Conservation (phyloP, 2,888 invertebrate species). For the Odiellus spinosus region DNA sequence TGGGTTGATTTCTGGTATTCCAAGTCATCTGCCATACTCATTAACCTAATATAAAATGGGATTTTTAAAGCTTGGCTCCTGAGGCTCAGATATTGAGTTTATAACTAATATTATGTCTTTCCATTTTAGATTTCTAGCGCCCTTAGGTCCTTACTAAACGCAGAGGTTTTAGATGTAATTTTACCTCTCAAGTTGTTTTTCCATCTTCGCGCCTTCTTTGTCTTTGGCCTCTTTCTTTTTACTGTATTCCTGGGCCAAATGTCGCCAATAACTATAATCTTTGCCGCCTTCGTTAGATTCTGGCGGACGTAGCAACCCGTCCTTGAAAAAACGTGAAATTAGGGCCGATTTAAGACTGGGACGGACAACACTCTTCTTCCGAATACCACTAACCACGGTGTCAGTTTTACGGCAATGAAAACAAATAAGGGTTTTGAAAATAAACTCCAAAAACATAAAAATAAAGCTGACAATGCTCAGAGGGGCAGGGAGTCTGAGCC, state of each 20-base stretch:
- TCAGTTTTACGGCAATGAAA: too few species aligned
- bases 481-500: conserved; percentile 28
- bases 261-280: conserved; percentile 21
- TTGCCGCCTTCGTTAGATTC: conserved; percentile 4
- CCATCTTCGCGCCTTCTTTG: conserved; percentile 10
- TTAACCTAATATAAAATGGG: conserved; percentile 9
- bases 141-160: not conserved
- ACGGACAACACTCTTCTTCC: not conserved
- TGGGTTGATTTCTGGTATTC: conserved; percentile 24
- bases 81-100: too few species aligned
- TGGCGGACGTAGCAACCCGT: too few species aligned
- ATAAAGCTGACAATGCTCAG: conserved; percentile 23
- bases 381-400: not conserved
- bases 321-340: not conserved
- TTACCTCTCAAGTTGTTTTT: conserved; percentile 18
- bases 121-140: not conserved
- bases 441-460: not conserved
- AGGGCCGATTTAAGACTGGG: not conserved
- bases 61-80: not conserved
- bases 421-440: not conserved
- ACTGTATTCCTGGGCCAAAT: conserved; percentile 17
- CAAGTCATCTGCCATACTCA: conserved; percentile 19
- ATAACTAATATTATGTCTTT: not conserved
- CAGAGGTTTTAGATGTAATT: too few species aligned
- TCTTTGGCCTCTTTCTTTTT: conserved; percentile 9